Percentiles rank a stretch among this genome's conserved stretches.
These are phyloP conservation scores for Nycteola revayana DNA, from an alignment of 2,888 invertebrate genomes.

Conservation along the genomic window DNA sequence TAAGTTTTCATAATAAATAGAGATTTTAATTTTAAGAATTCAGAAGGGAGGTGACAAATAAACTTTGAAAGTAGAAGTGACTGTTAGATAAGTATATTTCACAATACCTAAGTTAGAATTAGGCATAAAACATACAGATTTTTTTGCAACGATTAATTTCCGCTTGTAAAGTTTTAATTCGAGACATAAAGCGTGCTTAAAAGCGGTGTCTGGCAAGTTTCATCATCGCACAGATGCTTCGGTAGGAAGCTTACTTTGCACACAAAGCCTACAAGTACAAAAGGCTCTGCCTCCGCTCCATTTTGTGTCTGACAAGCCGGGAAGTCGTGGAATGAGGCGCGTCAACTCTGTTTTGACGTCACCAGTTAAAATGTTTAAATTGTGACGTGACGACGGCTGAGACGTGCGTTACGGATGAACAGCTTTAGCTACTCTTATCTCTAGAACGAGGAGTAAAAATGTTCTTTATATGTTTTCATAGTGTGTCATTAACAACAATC, in stretches of 20 bases:
- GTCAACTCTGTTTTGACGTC: constrained; percentile 64
- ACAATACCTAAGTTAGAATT: no score
- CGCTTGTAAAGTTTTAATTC: constrained; percentile 78
- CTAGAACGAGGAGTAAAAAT: no score
- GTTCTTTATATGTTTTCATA: no score
- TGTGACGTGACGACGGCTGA: constrained; percentile 32
- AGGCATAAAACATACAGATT: no score
- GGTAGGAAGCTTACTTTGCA: constrained; percentile 78
- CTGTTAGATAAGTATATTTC: no score
- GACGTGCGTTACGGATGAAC: constrained; percentile 6
- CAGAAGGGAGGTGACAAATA: no score
- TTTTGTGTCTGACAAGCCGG: constrained; percentile 75
- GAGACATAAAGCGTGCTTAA: constrained; percentile 75
- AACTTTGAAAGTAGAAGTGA: no score
- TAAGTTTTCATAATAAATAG: no score
- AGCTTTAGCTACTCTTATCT: no score
- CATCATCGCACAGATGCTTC: constrained; percentile 77
- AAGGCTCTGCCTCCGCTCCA: constrained; percentile 74
- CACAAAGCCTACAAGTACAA: constrained; percentile 80
- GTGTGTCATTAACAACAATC: no score
- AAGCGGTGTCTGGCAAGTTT: constrained; percentile 81
- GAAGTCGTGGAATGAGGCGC: constrained; percentile 68
- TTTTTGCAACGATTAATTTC: constrained; percentile 67
- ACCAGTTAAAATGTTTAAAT: constrained; percentile 51
- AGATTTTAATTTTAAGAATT: no score